These are phyloP conservation scores for Emmelina monodactyla DNA, from an alignment of 2,888 invertebrate genomes.

Conservation along the genomic window DNA sequence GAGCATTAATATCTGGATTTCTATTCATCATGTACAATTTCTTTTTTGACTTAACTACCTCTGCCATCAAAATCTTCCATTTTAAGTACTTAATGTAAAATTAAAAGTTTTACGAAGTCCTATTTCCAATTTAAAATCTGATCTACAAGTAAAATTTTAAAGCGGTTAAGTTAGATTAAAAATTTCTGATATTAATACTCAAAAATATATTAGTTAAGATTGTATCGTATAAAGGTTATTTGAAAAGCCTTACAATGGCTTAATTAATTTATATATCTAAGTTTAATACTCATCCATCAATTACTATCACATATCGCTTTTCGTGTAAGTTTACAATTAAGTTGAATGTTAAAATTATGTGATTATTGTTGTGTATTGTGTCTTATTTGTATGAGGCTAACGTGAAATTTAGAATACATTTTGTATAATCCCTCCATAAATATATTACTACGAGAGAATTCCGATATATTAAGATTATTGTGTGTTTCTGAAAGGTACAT, in stretches of 20 bases:
- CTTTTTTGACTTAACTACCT: background rate
- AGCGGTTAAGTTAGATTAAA: background rate
- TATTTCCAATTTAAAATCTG: too few species aligned
- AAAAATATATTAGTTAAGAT: slow-evolving; percentile 58
- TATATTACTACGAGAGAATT: too few species aligned
- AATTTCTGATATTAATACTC: slow-evolving; percentile 35
- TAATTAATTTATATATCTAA: slow-evolving; percentile 29
- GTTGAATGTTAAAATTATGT: slow-evolving; percentile 41
- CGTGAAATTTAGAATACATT: slow-evolving; percentile 24
- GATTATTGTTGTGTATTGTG: slow-evolving; percentile 36
- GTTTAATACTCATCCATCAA: slow-evolving; percentile 52
- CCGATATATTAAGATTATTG: too few species aligned
- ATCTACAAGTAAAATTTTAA: too few species aligned
- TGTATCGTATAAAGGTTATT: slow-evolving; percentile 51
- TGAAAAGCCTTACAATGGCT: slow-evolving; percentile 20
- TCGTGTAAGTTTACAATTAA: slow-evolving; percentile 24
- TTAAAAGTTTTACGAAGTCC: background rate
- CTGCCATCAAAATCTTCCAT: too few species aligned
- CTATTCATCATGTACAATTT: background rate
- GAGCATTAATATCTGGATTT: background rate
- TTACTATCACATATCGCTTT: slow-evolving; percentile 51
- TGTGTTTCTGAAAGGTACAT: too few species aligned
- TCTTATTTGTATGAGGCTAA: slow-evolving; percentile 31
- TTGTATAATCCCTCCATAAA: slow-evolving; percentile 31
- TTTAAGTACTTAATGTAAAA: too few species aligned